Evolutionary conservation across 2,888 invertebrate species (phyloP).

Genomic region (Seira sanloemensis): DNA sequence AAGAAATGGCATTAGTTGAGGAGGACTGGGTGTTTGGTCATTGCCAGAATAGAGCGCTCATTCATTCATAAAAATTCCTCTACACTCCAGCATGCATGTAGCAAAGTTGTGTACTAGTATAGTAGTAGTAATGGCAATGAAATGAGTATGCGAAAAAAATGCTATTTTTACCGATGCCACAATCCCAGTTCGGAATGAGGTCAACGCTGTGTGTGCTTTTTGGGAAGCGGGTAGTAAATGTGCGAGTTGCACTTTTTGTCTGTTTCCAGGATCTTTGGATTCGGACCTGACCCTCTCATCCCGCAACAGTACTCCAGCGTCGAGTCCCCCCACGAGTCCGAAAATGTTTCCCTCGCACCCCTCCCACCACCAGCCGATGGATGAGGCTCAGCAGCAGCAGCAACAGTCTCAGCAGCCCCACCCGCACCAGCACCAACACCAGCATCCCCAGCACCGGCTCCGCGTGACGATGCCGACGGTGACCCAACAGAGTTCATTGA

Average conservation of each 20-base stretch:
- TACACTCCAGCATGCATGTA: neutral
- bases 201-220: neutral
- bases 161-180: conserved; percentile 5
- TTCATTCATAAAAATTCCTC: neutral
- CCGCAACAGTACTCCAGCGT: conserved; percentile 79
- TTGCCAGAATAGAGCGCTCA: neutral
- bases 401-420: conserved; percentile 75
- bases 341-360: conserved; percentile 73
- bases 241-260: conserved; percentile 77
- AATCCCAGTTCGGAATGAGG: neutral
- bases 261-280: conserved; percentile 79
- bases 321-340: conserved; percentile 75
- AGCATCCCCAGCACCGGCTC: conserved; percentile 72
- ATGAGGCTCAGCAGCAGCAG: conserved; percentile 76
- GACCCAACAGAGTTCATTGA: conserved; percentile 79
- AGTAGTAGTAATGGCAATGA: neutral
- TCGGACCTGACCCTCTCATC: conserved; percentile 75
- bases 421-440: conserved; percentile 75
- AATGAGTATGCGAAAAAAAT: neutral
- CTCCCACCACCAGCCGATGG: conserved; percentile 71
- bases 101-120: neutral
- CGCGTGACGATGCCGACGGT: conserved; percentile 73
- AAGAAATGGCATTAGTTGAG: neutral
- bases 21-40: neutral
- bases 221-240: neutral